These are phyloP conservation scores for Megaceryle alcyon DNA, from an alignment of 2,797 vertebrate genomes.

Conservation along the genomic window DNA sequence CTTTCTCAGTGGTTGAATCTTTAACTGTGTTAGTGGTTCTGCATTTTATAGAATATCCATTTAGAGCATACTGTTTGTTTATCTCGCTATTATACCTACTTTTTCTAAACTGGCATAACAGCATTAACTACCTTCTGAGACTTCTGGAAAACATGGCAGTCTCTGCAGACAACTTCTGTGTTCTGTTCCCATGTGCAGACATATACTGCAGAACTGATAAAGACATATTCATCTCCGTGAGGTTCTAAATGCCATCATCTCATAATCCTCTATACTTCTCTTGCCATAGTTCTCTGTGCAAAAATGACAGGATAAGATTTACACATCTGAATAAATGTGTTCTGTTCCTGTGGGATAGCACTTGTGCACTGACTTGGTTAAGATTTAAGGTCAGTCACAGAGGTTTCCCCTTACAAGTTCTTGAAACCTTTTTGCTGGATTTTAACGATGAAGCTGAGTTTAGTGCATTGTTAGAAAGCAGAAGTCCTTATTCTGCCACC, in stretches of 20 bases:
- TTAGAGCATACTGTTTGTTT: background rate
- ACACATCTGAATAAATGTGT: constrained; percentile 8
- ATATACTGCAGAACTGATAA: constrained; percentile 40
- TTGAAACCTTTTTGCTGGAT: background rate
- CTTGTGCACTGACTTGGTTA: background rate
- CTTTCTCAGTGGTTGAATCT: background rate
- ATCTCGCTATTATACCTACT: background rate
- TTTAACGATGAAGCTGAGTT: background rate
- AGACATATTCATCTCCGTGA: background rate
- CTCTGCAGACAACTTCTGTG: background rate
- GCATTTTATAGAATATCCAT: background rate
- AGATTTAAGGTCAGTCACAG: background rate
- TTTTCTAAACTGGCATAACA: constrained; percentile 18
- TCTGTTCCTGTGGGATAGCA: background rate
- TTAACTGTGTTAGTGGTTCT: constrained; percentile 37
- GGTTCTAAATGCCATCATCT: constrained; percentile 5
- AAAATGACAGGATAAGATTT: background rate
- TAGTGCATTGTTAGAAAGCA: background rate
- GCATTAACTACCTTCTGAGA: background rate
- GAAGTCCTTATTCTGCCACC: background rate
- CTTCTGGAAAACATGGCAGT: background rate
- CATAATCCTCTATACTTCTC: background rate
- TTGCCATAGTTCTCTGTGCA: background rate
- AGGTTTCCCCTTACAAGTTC: background rate
- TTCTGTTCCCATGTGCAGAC: background rate